Percentiles rank a stretch among this genome's conserved stretches.
phyloP scores from a whole-genome alignment of 2,113 vertebrate species.

The Ophiodon elongatus region DNA sequence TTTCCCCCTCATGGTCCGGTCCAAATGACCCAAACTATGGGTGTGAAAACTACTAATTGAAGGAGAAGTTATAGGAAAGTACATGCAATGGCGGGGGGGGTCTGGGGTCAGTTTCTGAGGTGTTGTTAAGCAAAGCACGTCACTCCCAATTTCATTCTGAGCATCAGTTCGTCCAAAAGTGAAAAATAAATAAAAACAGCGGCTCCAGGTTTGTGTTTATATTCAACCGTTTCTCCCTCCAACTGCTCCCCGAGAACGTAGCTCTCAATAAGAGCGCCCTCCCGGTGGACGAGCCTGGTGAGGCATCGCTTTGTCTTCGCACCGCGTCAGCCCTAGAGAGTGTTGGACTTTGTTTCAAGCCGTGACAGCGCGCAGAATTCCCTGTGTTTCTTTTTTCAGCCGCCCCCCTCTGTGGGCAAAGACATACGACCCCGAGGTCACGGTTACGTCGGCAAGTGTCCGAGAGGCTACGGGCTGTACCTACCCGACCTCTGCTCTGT shows the following conservation, averaged over 20 bases:
- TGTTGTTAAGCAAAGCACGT: not conserved
- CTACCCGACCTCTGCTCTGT: too few species aligned
- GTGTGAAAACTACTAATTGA: not conserved
- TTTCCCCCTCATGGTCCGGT: not conserved
- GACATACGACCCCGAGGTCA: not conserved
- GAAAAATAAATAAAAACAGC: not conserved
- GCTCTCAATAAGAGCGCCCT: conserved; percentile 53
- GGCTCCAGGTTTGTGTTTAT: conserved; percentile 8
- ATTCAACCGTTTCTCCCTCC: conserved; percentile 22
- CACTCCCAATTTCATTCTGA: not conserved
- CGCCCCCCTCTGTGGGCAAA: not conserved
- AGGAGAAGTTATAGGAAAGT: not conserved
- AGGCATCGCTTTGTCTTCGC: conserved; percentile 58
- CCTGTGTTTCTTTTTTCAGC: not conserved
- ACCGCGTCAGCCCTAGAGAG: conserved; percentile 5
- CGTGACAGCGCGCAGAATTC: not conserved
- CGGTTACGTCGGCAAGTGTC: not conserved
- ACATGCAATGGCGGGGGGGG: not conserved
- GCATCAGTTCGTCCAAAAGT: not conserved
- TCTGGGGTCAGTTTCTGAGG: not conserved
- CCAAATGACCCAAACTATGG: not conserved
- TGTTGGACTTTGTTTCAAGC: not conserved
- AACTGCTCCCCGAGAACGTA: conserved; percentile 7
- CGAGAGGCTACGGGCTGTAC: too few species aligned
- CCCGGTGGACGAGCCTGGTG: conserved; percentile 22